Conservation (phyloP, 1,140 invertebrate genomes). For the Atta texana region DNA sequence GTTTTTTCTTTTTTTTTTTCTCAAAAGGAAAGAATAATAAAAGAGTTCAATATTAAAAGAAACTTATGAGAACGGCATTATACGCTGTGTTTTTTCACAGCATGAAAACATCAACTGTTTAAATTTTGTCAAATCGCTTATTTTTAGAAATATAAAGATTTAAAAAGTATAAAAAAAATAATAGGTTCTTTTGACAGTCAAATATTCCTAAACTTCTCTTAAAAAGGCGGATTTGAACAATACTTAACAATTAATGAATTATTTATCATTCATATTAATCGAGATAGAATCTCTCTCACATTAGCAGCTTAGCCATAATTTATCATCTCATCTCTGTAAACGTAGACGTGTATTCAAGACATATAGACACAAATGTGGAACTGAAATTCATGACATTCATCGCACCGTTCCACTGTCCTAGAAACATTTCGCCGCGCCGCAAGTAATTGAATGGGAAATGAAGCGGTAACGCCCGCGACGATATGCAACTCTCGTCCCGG, state of each 20-base stretch:
- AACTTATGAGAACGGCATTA: no score
- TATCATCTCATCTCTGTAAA: slow-evolving; percentile 18
- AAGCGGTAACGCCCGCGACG: slow-evolving; percentile 43
- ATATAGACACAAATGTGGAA: slow-evolving; percentile 8
- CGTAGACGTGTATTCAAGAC: background rate
- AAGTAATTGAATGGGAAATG: slow-evolving; percentile 74
- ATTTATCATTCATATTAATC: slow-evolving; percentile 11
- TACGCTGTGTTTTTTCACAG: no score
- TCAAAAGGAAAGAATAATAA: no score
- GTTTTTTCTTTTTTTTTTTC: no score
- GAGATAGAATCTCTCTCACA: slow-evolving; percentile 4
- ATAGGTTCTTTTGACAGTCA: no score
- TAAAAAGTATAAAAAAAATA: no score
- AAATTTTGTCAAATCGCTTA: no score
- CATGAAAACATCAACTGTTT: no score
- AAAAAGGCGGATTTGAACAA: slow-evolving; percentile 17
- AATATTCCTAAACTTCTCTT: no score
- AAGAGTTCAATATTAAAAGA: no score
- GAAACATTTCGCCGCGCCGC: slow-evolving; percentile 60
- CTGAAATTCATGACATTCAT: slow-evolving; percentile 51
- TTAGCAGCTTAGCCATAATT: slow-evolving; percentile 39
- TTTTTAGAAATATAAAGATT: no score
- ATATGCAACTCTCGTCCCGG: slow-evolving; percentile 65
- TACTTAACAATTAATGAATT: slow-evolving; percentile 37
- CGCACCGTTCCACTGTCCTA: slow-evolving; percentile 54